Base-by-base conservation (phyloP, 2,888 invertebrate genomes). In the Standfussiana lucernea region DNA sequence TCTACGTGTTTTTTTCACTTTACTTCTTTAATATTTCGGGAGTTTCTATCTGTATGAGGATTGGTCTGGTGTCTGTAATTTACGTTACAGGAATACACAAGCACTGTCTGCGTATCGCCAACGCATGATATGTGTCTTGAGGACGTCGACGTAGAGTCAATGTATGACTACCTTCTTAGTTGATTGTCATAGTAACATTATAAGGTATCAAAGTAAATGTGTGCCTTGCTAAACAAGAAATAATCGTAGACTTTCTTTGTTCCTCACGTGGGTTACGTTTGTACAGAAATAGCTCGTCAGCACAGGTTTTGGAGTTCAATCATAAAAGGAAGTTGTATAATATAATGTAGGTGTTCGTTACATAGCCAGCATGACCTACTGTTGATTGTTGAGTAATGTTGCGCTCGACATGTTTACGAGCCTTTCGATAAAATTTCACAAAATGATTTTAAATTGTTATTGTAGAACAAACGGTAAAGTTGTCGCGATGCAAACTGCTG, bases 391-490 rank as follows among this genome's bases (percentile, higher is more conserved):
- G 24, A 70, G 28, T 62, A 62, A 79, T 68, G 42, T 64, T 21
- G 32, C 37, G 62, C n/a, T 40, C 10, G 70, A 71, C 62, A 64
- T 70, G 37, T 79, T 64, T 40, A 79, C 45, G 72, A 56, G 53
- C 28, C 15, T 47, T 45, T 56, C 24, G 37, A 47, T 24, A 65
- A 47, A 24, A 72, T 47, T 70, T 64, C 28, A 78, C 45, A 78
- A 72, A 79, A 72, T 47, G n/a, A 21, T 53, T 65, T 79, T 28
- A 53, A 56, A 72, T 79, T 28, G 40, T 56, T 64, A 65, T 65
- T 45, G 42, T 59, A 35, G 32, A 80, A 62, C 67, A 67, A 64
- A 61, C n/a, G n/a, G 47, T 42, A 24, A 47, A 68, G 21, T 71
- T 56, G 37, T 6, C 10, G 35, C n/a, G 71, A 45, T 40, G 71